These are phyloP conservation scores for Megastigmus dorsalis DNA, from an alignment of 2,888 invertebrate genomes.

Conservation along the genomic window DNA sequence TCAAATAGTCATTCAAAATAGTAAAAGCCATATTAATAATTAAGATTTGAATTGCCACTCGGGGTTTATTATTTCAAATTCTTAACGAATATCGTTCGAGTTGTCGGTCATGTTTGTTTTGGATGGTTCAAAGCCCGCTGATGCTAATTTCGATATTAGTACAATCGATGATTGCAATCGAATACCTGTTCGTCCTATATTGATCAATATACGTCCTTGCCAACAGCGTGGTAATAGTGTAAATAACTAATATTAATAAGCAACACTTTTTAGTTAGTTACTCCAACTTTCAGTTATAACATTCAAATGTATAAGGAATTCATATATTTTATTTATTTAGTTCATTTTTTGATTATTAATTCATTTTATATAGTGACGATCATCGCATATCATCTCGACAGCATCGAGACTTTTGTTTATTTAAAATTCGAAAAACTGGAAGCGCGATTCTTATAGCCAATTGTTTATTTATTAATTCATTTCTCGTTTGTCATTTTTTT, in stretches of 20 bases:
- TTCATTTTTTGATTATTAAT: slow-evolving; percentile 32
- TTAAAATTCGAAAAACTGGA: slow-evolving; percentile 49
- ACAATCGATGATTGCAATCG: slow-evolving; percentile 11
- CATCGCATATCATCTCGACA: slow-evolving; percentile 16
- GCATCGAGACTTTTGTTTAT: slow-evolving; percentile 22
- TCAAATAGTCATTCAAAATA: slow-evolving; percentile 5
- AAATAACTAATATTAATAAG: slow-evolving; percentile 48
- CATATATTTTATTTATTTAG: slow-evolving; percentile 19
- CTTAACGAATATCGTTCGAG: background rate
- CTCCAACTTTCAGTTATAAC: slow-evolving; percentile 43
- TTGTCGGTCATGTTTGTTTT: slow-evolving; percentile 8
- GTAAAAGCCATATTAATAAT: background rate
- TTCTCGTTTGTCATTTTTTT: background rate
- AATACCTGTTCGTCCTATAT: slow-evolving; percentile 12
- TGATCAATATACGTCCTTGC: background rate
- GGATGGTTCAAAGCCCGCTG: background rate
- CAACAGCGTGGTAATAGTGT: slow-evolving; percentile 6
- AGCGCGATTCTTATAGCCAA: slow-evolving; percentile 51
- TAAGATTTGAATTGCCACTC: slow-evolving; percentile 12
- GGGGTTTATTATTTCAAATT: background rate
- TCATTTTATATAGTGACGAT: slow-evolving; percentile 10
- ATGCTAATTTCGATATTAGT: background rate
- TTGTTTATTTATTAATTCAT: slow-evolving; percentile 18
- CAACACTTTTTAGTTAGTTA: slow-evolving; percentile 47
- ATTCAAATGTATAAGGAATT: slow-evolving; percentile 30